phyloP scores from a whole-genome alignment of 1,140 invertebrate species.

The Caerostris darwini region DNA sequence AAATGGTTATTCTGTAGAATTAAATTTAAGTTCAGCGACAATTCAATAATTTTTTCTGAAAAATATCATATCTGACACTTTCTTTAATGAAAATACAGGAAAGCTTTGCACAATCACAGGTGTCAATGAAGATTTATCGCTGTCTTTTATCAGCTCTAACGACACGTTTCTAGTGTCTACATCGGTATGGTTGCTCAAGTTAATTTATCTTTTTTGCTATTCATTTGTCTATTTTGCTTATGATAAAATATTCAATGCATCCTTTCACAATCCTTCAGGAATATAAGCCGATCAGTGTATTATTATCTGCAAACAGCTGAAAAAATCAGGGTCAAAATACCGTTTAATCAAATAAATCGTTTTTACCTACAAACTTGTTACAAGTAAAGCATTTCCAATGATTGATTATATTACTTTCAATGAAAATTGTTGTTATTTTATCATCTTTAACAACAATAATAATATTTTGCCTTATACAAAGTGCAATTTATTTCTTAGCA shows the following conservation, averaged over 20 bases:
- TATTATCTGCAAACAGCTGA: not conserved
- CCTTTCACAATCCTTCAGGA: not conserved
- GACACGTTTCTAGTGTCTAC: conserved; percentile 31
- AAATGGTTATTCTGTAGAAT: not conserved
- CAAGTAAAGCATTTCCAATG: not conserved
- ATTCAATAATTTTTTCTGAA: not conserved
- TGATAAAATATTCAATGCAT: conserved; percentile 5
- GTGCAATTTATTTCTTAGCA: not conserved
- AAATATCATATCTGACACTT: not conserved
- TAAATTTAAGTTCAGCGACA: not conserved
- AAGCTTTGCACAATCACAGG: conserved; percentile 20
- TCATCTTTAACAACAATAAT: not conserved
- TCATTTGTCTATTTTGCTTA: conserved; percentile 10
- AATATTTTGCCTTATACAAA: not conserved
- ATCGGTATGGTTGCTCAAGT: conserved; percentile 25
- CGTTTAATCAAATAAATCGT: conserved; percentile 28
- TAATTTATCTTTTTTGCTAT: conserved; percentile 22
- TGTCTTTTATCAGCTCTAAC: not conserved
- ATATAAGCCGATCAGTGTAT: not conserved
- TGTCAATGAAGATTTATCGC: conserved; percentile 25
- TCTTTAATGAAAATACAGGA: not conserved
- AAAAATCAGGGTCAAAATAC: not conserved
- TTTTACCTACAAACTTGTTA: not conserved
- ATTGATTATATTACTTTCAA: not conserved
- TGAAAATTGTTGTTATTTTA: not conserved